Evolutionary conservation across 2,888 invertebrate genomes (phyloP), one percentile per base, ranked within the genome.

Genomic region (Cabera pusaria): DNA sequence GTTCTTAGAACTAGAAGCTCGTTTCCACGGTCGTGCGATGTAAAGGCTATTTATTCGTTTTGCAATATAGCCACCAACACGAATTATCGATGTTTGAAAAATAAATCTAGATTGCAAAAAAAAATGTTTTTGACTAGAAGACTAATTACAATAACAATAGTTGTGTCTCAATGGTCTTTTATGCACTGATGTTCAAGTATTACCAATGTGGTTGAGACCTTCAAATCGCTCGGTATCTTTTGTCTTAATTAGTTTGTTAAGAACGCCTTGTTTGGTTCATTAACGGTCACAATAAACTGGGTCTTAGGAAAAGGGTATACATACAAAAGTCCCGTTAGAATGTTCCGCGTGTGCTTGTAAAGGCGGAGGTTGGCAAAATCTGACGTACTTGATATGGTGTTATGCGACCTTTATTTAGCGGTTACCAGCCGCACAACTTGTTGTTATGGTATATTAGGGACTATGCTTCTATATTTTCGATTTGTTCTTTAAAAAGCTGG

Each of bases 111-210:
- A 26, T 31, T 17, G 14, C 12, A 17, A 50, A 59, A 63, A n/a
- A 61, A 60, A 60, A 54, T 52, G 59, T 56, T 52, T 59, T 20
- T 6, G 12, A 51, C 56, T 53, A 56, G n/a, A 14, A 4, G 3
- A 56, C 69, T 72, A 65, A 82, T 80, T 81, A 69, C 54, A 80
- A 82, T 82, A 68, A 78, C 73, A 82, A 83, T 77, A 64, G 62
- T 52, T 58, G 51, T 57, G 61, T 59, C 59, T 59, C 70, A 72
- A 68, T 66, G 63, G 59, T 56, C 16, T 69, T 60, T 70, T 72
- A 65, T 56, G 49, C 60, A 61, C 57, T 63, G 60, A 65, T 68
- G 34, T 69, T 63, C 62, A 49, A 64, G 64, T 67, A 59, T 66
- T 65, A 54, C 54, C 59, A 69, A 68, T 61, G 64, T 54, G 66